Evolutionary conservation across 2,113 vertebrate genomes (phyloP).

Genomic region (Peromyscus polionotus): DNA sequence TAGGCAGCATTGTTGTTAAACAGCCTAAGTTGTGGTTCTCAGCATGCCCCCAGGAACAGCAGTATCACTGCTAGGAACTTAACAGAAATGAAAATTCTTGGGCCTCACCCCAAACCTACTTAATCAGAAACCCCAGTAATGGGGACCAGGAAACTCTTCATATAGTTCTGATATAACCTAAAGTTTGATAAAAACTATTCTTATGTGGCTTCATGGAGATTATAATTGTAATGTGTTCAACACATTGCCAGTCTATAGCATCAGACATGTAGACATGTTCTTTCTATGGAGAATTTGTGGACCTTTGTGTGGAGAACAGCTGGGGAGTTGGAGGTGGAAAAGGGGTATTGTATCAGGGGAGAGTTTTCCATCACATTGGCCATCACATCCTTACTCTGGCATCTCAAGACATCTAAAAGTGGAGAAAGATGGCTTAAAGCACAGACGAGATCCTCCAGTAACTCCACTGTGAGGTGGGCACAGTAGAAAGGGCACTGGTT

Average conservation of each 20-base stretch:
- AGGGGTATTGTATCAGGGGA: neutral
- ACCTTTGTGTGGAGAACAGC: neutral
- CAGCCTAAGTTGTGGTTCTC: neutral
- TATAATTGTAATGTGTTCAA: neutral
- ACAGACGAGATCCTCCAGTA: neutral
- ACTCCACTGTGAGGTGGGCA: neutral
- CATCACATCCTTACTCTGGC: neutral
- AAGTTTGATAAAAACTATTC: constrained; percentile 6
- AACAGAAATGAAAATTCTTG: neutral
- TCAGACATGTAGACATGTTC: neutral
- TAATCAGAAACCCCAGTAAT: neutral
- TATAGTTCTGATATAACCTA: neutral
- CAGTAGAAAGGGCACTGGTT: neutral
- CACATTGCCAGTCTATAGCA: constrained; percentile 3
- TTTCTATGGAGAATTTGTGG: neutral
- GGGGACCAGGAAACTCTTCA: neutral
- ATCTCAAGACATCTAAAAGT: neutral
- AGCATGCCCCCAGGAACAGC: neutral
- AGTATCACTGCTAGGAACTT: neutral
- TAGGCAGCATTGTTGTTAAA: neutral
- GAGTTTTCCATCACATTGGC: neutral
- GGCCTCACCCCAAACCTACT: neutral
- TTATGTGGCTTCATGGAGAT: neutral
- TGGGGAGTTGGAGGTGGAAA: neutral
- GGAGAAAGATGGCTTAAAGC: neutral